phyloP scores from a whole-genome alignment of 2,113 vertebrate species.

The Oreochromis niloticus region DNA sequence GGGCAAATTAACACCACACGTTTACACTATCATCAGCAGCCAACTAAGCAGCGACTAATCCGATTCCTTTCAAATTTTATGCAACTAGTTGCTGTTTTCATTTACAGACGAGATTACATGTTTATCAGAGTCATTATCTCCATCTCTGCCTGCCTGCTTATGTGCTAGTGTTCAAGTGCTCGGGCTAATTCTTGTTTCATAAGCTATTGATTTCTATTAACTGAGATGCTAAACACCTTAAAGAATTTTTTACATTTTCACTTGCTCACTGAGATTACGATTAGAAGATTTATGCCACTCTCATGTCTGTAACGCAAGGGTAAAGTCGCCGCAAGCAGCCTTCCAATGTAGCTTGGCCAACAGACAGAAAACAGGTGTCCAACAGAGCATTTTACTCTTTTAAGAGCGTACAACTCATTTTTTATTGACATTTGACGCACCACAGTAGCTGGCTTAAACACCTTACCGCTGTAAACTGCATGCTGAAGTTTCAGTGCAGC shows the following conservation, averaged over 20 bases:
- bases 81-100: constrained; percentile 31
- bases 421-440: not conserved
- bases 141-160: constrained; percentile 2
- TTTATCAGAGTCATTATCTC: constrained; percentile 8
- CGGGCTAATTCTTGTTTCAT: not conserved
- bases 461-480: not conserved
- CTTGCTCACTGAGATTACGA: not conserved
- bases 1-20: constrained; percentile 12
- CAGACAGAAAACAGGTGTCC: not conserved
- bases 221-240: not conserved
- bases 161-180: not conserved
- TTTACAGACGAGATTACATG: constrained; percentile 1
- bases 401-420: not conserved
- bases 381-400: not conserved
- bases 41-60: constrained; percentile 8
- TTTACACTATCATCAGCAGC: constrained; percentile 4
- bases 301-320: not conserved
- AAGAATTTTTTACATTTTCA: not conserved
- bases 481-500: not conserved
- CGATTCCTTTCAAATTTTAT: not conserved
- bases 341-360: not conserved
- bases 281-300: not conserved
- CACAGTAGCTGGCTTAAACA: not conserved
- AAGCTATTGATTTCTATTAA: not conserved
- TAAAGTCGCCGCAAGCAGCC: not conserved